These are phyloP conservation scores for Brachylomia viminalis DNA, from an alignment of 2,888 invertebrate species.

Conservation along the genomic window DNA sequence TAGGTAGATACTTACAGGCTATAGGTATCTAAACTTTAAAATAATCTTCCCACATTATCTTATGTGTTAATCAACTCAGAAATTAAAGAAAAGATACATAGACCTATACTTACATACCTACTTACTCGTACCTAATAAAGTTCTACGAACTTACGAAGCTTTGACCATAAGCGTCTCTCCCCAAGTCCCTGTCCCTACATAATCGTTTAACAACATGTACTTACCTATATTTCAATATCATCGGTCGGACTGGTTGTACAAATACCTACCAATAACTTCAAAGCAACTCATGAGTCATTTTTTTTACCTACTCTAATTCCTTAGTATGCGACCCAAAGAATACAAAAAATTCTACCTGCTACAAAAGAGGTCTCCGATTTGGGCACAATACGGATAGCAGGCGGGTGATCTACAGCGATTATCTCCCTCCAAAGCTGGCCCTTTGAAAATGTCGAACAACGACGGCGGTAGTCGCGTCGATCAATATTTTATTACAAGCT, in stretches of 20 bases:
- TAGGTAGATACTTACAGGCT: not conserved
- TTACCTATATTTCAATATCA: conserved; percentile 2
- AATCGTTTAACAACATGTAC: not conserved
- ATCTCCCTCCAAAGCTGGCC: conserved; percentile 77
- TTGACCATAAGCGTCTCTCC: not conserved
- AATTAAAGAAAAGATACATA: not conserved
- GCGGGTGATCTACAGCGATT: conserved; percentile 83
- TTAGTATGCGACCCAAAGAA: conserved; percentile 81
- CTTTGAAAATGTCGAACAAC: conserved; percentile 82
- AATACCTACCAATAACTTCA: conserved; percentile 42
- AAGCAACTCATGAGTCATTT: conserved; percentile 69
- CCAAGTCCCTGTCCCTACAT: not conserved
- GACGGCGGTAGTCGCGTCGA: conserved; percentile 81
- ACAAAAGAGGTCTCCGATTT: conserved; percentile 79
- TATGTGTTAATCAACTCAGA: not conserved
- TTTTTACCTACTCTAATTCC: conserved; percentile 73
- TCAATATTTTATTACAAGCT: conserved; percentile 87
- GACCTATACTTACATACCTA: too few relatives aligned
- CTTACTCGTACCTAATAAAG: not conserved
- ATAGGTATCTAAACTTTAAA: not conserved
- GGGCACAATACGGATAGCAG: conserved; percentile 80
- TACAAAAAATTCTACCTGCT: conserved; percentile 88
- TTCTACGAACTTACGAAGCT: conserved; percentile 7
- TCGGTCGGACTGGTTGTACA: conserved; percentile 17
- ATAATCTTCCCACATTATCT: not conserved